Evolutionary conservation across 2,888 invertebrate genomes (phyloP), one percentile per base, ranked within the genome.

Genomic region (Cynaeus angustus): DNA sequence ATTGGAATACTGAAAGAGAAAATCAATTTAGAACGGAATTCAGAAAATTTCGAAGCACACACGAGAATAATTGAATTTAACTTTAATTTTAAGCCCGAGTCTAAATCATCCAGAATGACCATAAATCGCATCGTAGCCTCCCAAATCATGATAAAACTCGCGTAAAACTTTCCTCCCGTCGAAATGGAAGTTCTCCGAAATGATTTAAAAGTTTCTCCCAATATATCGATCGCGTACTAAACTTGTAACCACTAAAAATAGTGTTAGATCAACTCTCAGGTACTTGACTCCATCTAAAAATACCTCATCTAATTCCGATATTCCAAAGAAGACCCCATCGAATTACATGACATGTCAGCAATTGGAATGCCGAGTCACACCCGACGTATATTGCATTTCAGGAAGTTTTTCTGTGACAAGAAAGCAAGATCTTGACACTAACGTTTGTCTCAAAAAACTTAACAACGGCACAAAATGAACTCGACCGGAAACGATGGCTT

Each of bases 321-420:
- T 45, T 45, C 41, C 13, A n/a, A 21, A 45, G 13, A 28, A 46
- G 43, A 59, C 45, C 33, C 5, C 43, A 16, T 43, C 43, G 43
- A 59, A 41, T 55, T 41, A 55, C 38, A 55, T n/a, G 52, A 52
- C 52, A 33, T 52, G 12, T 26, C 41, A 41, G 16, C 41, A 38
- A 16, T 41, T 10, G 55, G 41, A 52, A 55, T 53, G 55, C 55
- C 21, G 38, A 16, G 41, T 21, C 13, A 12, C 55, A 41, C 21
- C 4, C 13, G 56, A 58, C 45, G 46, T 16, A 59, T 59, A 59
- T 59, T 59, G 59, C 45, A 59, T 59, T 59, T 59, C 46, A 45
- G 30, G 16, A 45, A 9, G 38, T 38, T 41, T 38, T 55, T 10
- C 41, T 41, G 38, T 41, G 14, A 46, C 46, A 46, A 9, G 30